Evolutionary conservation across 1,140 invertebrate genomes (phyloP).

Genomic region (Cherax quadricarinatus): DNA sequence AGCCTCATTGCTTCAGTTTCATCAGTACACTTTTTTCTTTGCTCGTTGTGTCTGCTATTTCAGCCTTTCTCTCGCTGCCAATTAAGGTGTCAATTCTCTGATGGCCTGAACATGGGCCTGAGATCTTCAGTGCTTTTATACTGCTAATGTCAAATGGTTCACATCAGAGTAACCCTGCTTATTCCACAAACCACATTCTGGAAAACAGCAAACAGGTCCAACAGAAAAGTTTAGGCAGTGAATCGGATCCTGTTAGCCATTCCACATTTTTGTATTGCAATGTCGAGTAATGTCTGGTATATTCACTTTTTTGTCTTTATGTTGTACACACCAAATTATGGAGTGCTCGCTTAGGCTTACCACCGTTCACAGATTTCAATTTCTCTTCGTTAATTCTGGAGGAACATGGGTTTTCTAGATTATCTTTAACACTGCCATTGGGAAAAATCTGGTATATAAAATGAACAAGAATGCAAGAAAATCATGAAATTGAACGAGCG

Average conservation of each 20-base stretch:
- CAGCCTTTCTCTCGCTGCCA: not conserved
- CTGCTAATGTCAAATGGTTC: not conserved
- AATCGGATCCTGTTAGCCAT: not conserved
- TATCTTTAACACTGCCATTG: constrained; percentile 18
- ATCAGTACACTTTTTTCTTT: constrained; percentile 8
- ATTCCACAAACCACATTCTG: constrained; percentile 20
- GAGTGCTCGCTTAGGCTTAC: constrained; percentile 5
- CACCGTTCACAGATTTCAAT: constrained; percentile 18
- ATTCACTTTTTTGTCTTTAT: not conserved
- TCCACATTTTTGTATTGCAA: not conserved
- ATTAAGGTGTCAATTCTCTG: constrained; percentile 26
- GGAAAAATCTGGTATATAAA: not conserved
- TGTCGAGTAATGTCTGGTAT: constrained; percentile 14
- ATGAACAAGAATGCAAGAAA: too few relatives aligned
- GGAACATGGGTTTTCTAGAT: not conserved
- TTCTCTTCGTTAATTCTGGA: not conserved
- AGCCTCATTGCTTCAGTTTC: too few relatives aligned
- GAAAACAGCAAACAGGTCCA: constrained; percentile 12
- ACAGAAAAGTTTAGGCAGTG: constrained; percentile 24
- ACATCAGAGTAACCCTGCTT: constrained; percentile 20
- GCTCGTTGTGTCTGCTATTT: constrained; percentile 36
- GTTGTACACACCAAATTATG: not conserved
- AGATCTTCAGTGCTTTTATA: constrained; percentile 37
- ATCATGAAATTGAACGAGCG: too few relatives aligned
- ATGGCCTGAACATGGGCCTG: not conserved